These are phyloP conservation scores for Electrona antarctica DNA, from an alignment of 2,113 vertebrate species.

Conservation along the genomic window DNA sequence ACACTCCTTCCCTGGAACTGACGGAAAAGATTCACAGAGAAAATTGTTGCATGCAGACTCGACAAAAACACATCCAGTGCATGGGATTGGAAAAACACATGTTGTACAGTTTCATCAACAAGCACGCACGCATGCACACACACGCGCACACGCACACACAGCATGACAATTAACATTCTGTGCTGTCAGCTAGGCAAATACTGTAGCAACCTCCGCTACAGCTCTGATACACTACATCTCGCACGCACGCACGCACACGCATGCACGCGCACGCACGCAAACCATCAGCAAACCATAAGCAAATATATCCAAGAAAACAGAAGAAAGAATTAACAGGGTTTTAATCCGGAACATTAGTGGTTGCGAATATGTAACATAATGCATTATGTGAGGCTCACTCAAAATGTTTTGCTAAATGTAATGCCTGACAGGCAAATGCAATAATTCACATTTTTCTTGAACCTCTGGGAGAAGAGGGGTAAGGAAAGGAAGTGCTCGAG, in stretches of 20 bases:
- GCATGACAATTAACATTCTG: not conserved
- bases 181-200: not conserved
- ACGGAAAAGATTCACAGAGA: constrained; percentile 36
- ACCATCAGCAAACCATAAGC: not conserved
- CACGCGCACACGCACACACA: too few species aligned
- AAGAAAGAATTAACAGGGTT: not conserved
- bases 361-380: constrained; percentile 31
- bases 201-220: too few species aligned
- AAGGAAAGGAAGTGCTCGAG: constrained; percentile 40
- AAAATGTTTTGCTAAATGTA: constrained; percentile 21
- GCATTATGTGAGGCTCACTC: constrained; percentile 20
- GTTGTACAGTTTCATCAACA: not conserved
- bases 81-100: not conserved
- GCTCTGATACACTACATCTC: too few species aligned
- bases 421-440: constrained; percentile 41
- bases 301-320: not conserved
- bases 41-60: constrained; percentile 2
- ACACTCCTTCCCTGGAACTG: constrained; percentile 85
- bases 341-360: constrained; percentile 23
- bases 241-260: not conserved
- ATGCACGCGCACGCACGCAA: too few species aligned
- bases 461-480: constrained; percentile 39
- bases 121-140: not conserved
- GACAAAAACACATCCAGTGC: not conserved
- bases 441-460: constrained; percentile 57